Base-by-base conservation (phyloP, 2,113 vertebrate species). In the Neolamprologus falcicula region DNA sequence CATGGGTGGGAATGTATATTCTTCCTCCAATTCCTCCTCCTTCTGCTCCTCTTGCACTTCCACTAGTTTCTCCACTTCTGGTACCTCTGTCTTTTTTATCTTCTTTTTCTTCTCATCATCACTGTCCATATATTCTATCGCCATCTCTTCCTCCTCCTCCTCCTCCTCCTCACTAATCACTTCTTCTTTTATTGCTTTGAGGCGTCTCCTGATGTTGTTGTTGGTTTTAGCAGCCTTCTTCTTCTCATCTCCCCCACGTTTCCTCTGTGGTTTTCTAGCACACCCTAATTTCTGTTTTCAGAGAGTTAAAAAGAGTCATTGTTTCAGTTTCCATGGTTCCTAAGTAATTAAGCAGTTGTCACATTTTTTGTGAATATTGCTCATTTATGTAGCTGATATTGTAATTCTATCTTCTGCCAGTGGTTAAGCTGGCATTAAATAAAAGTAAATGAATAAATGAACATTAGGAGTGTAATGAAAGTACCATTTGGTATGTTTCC, bases 1-100 rank as follows among this genome's bases (percentile, higher is more conserved):
- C 2, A 98, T 90, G 45, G 93, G 92, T 0, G 97, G 96, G 16
- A 97, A 28, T 0, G 1, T 0, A 4, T 84, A 83, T 9, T 54
- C 40, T 35, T 82, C 8, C 28, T 84, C 86, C 19, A 61, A 40
- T 63, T 89, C 16, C 28, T 53, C 66, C 17, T 45, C 17, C 16
- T 28, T 7, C 11, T 83, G 7, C 10, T 52, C 19, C 19, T 31
- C 40, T 42, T 61, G 24, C 7, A 21, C 12, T 3, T 35, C 53
- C 19, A 80, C 57, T n/a, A 78, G 73, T 50, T 50, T 52, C 68
- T 78, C 59, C 37, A 16, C 6, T 2, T 40, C 47, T n/a, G 71
- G 50, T 21, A 73, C 12, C 2, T 82, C 83, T 37, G 13, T 42
- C 31, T 17, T 33, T 33, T 71, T 40, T 13, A 4, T 14, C 35